These are phyloP conservation scores for Henricia sp. DNA, from an alignment of 53 echinoderm and acorn worm genomes.

Conservation along the genomic window DNA sequence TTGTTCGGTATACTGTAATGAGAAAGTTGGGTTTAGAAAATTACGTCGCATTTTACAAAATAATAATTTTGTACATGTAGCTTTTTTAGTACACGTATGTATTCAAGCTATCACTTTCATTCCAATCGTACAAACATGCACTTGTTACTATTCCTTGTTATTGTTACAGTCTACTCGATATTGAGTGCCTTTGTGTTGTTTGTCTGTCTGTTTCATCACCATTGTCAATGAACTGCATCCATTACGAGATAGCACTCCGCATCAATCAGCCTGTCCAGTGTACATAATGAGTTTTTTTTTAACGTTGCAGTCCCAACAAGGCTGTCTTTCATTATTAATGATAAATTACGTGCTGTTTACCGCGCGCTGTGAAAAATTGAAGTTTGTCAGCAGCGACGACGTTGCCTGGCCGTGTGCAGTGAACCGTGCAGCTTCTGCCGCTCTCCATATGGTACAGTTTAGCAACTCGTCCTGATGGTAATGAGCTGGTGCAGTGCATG, in stretches of 20 bases:
- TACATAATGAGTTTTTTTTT: neutral
- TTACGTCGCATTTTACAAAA: too few species aligned
- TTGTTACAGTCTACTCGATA: too few species aligned
- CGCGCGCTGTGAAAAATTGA: neutral
- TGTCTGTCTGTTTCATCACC: too few species aligned
- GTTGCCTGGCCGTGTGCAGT: neutral
- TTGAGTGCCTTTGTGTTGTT: too few species aligned
- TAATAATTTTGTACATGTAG: too few species aligned
- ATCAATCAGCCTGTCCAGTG: neutral
- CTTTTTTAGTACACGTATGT: too few species aligned
- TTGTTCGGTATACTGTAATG: too few species aligned
- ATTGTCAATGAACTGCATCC: too few species aligned
- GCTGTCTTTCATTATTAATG: slow-evolving; percentile 14
- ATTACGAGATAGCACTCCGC: neutral
- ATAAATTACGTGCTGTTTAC: neutral
- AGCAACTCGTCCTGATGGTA: neutral
- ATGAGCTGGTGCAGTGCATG: slow-evolving; percentile 5
- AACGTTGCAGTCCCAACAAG: neutral
- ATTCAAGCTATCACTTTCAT: too few species aligned
- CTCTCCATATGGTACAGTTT: slow-evolving; percentile 18
- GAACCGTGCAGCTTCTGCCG: neutral
- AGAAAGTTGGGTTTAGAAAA: too few species aligned
- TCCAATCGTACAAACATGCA: too few species aligned
- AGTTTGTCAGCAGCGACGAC: neutral
- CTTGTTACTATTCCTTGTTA: too few species aligned